Evolutionary conservation across 2,888 invertebrate genomes (phyloP).

Genomic region (Xestobium rufovillosum): DNA sequence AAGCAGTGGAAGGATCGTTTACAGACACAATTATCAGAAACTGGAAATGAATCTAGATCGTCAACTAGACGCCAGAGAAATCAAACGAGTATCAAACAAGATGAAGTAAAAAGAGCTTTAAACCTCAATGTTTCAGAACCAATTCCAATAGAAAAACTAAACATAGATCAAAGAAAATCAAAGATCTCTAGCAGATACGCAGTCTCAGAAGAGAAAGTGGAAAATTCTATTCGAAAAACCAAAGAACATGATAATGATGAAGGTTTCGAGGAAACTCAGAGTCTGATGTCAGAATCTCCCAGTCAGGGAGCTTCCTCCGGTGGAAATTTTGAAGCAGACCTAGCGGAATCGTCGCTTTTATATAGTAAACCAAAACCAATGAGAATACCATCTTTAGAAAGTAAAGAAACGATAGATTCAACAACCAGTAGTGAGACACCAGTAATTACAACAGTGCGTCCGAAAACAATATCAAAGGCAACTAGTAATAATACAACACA

Average conservation of each 20-base stretch:
- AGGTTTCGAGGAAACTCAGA: slow-evolving; percentile 86
- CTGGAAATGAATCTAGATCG: slow-evolving; percentile 30
- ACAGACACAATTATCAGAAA: slow-evolving; percentile 39
- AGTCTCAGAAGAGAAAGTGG: slow-evolving; percentile 29
- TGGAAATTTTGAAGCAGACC: slow-evolving; percentile 48
- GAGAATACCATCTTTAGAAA: slow-evolving; percentile 35
- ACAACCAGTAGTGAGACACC: slow-evolving; percentile 41
- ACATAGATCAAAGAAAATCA: no score
- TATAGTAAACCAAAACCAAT: slow-evolving; percentile 28
- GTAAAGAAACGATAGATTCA: slow-evolving; percentile 45
- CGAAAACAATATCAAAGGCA: slow-evolving; percentile 1
- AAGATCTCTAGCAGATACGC: no score
- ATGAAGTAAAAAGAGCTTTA: slow-evolving; percentile 63
- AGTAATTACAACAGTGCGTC: slow-evolving; percentile 26
- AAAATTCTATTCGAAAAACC: slow-evolving; percentile 35
- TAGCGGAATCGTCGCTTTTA: slow-evolving; percentile 36
- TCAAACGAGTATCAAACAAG: slow-evolving; percentile 62
- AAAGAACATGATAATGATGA: slow-evolving; percentile 76
- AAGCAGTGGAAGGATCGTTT: slow-evolving; percentile 66
- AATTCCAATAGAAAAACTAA: slow-evolving; percentile 15
- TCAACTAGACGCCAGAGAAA: slow-evolving; percentile 46
- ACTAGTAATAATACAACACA: background rate
- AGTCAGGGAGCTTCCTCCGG: slow-evolving; percentile 78
- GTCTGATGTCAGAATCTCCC: slow-evolving; percentile 77
- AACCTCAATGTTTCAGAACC: slow-evolving; percentile 34